These are phyloP conservation scores for Venusia cambrica DNA, from an alignment of 2,888 invertebrate genomes.

Conservation along the genomic window DNA sequence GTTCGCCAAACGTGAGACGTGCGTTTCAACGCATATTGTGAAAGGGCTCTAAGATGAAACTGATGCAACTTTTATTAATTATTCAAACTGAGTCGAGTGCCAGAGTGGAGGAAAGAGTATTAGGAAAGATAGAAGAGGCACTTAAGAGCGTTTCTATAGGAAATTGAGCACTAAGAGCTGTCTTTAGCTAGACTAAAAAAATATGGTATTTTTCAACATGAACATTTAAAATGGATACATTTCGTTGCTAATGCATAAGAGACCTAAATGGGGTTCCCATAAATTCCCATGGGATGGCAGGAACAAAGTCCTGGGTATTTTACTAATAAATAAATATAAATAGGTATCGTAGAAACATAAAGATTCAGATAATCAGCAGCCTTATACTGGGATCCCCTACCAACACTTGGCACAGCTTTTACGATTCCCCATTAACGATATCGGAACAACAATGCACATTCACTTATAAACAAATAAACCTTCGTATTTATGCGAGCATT, in stretches of 20 bases:
- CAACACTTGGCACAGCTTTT: conserved; percentile 12
- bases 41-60: conserved; percentile 37
- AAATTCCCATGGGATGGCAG: no score
- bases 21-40: no score
- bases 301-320: no score
- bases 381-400: conserved; percentile 8
- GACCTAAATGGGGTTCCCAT: no score
- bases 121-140: conserved; percentile 7
- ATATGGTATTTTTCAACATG: no score
- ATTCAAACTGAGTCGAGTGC: conserved; percentile 38
- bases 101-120: conserved; percentile 24
- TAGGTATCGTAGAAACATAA: conserved; percentile 7
- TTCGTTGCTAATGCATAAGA: no score
- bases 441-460: conserved; percentile 21
- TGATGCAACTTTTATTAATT: conserved; percentile 43
- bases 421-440: conserved; percentile 19
- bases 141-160: conserved; percentile 7
- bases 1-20: no score
- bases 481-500: conserved; percentile 27
- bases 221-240: no score
- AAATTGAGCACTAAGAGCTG: no score
- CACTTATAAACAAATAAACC: conserved; percentile 32
- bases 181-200: no score
- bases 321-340: no score
- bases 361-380: conserved; percentile 1